Conservation (phyloP, 2,888 invertebrate species). For the Aspidapion aeneum region DNA sequence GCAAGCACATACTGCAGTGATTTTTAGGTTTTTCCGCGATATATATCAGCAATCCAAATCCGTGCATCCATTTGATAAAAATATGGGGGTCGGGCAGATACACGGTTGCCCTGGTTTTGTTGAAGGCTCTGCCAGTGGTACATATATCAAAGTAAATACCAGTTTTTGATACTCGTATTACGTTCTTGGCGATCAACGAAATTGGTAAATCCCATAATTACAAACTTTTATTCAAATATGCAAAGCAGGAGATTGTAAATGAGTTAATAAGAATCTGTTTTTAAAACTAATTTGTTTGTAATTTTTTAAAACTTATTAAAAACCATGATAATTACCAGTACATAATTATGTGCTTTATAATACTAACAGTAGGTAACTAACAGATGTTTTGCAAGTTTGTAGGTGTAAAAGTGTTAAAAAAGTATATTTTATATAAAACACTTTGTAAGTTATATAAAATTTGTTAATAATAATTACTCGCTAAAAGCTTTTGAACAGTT, state of each 20-base stretch:
- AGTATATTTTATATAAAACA: too few relatives aligned
- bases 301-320: not conserved
- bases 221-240: not conserved
- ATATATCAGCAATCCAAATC: too few relatives aligned
- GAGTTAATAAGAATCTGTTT: not conserved
- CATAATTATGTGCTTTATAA: not conserved
- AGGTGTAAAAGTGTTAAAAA: not conserved
- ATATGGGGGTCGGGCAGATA: too few relatives aligned
- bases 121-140: not conserved
- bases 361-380: not conserved
- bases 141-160: not conserved
- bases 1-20: too few relatives aligned
- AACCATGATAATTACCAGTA: not conserved
- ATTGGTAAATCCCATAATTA: not conserved
- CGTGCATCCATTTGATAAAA: too few relatives aligned
- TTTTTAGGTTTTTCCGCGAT: too few relatives aligned
- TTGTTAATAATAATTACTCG: too few relatives aligned
- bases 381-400: not conserved
- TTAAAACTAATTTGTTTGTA: not conserved
- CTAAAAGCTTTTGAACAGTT: too few relatives aligned
- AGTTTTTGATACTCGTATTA: not conserved
- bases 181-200: not conserved
- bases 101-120: too few relatives aligned
- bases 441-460: too few relatives aligned
- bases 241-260: not conserved